Percentiles rank a stretch among this genome's conserved stretches.
These are phyloP conservation scores for Erethizon dorsatum DNA, from an alignment of 2,797 vertebrate species.

Conservation along the genomic window DNA sequence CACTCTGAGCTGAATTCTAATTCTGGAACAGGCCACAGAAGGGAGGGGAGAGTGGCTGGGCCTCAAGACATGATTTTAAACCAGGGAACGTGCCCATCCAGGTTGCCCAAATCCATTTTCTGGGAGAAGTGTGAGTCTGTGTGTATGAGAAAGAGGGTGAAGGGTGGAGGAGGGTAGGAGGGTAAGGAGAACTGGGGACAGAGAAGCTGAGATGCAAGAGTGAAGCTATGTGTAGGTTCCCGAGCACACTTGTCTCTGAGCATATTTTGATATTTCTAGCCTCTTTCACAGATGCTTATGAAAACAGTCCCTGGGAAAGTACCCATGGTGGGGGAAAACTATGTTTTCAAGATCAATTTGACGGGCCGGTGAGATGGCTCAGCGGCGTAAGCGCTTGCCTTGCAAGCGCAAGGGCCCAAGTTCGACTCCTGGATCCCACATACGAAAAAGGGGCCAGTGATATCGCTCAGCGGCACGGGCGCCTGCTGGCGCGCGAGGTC, in stretches of 20 bases:
- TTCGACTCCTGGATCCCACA: too few relatives aligned
- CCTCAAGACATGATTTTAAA: not conserved
- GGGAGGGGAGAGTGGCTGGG: not conserved
- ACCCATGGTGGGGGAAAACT: not conserved
- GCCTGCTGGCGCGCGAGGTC: too few relatives aligned
- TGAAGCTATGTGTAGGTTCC: not conserved
- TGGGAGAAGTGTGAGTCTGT: not conserved
- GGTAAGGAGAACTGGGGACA: fast-evolving
- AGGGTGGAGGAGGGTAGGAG: not conserved
- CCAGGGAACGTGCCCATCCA: not conserved
- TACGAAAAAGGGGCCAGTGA: too few relatives aligned
- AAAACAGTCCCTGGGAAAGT: not conserved
- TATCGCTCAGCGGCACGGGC: too few relatives aligned
- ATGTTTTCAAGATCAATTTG: not conserved
- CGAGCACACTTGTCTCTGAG: not conserved
- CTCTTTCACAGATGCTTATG: not conserved
- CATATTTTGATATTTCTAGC: not conserved
- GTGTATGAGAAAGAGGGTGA: fast-evolving
- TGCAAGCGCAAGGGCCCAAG: too few relatives aligned
- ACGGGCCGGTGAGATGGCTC: too few relatives aligned
- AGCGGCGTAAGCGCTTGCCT: too few relatives aligned
- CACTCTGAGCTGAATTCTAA: conserved; percentile 34
- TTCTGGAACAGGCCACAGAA: not conserved
- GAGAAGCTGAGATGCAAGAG: not conserved
- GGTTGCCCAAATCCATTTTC: not conserved